A percentile compares a stretch with the other conserved stretches of the same genome.
These are phyloP conservation scores for Pelmatolapia mariae DNA, from an alignment of 2,113 vertebrate species.

Conservation along the genomic window DNA sequence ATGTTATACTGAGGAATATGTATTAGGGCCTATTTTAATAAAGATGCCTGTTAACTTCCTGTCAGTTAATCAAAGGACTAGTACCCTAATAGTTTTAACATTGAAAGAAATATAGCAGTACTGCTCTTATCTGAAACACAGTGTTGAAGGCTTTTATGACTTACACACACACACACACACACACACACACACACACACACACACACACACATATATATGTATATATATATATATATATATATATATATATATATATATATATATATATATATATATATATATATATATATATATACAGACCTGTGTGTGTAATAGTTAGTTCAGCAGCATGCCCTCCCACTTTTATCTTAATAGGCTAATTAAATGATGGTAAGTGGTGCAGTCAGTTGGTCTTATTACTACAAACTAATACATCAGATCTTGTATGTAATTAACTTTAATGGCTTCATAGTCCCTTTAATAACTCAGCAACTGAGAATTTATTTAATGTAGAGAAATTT, in stretches of 20 bases:
- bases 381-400: constrained; percentile 3
- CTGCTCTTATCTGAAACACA: not conserved
- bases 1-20: not conserved
- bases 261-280: accelerated
- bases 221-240: too few relatives aligned
- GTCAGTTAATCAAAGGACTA: not conserved
- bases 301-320: not conserved
- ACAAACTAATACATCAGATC: constrained; percentile 21
- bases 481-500: not conserved
- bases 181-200: not conserved
- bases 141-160: not conserved
- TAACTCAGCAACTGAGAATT: not conserved
- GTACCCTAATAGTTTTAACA: not conserved
- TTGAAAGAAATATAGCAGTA: not conserved
- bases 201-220: too few relatives aligned
- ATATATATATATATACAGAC: not conserved
- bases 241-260: not conserved
- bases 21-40: not conserved
- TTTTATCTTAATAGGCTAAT: constrained; percentile 35
- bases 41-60: not conserved
- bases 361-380: constrained; percentile 20
- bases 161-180: not conserved
- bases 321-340: not conserved
- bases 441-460: not conserved
- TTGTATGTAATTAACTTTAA: constrained; percentile 10